These are phyloP conservation scores for Elymnias hypermnestra DNA, from an alignment of 1,140 invertebrate species.

Conservation along the genomic window DNA sequence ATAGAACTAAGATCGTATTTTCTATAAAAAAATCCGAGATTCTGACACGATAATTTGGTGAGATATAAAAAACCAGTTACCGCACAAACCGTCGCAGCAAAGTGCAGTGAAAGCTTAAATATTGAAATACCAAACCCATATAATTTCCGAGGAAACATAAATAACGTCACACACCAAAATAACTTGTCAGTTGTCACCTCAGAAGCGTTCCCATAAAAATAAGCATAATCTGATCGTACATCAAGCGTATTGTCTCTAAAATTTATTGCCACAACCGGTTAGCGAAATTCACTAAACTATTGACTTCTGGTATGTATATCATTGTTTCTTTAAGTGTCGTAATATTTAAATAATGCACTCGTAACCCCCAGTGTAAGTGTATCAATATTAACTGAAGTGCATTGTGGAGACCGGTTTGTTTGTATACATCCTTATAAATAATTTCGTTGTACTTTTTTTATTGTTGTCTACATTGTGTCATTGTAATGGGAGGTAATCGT, in stretches of 20 bases:
- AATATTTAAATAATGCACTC: slow-evolving; percentile 59
- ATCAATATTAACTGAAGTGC: slow-evolving; percentile 18
- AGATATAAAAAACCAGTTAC: too few species aligned
- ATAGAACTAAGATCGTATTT: too few species aligned
- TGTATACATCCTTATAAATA: slow-evolving; percentile 21
- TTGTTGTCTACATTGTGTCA: slow-evolving; percentile 19
- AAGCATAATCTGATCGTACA: slow-evolving; percentile 31
- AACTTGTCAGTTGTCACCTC: slow-evolving; percentile 29
- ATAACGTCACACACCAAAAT: slow-evolving; percentile 16
- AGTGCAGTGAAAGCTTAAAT: slow-evolving; percentile 5
- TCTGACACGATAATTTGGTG: too few species aligned
- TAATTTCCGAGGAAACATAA: slow-evolving; percentile 1
- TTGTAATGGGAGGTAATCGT: slow-evolving; percentile 25
- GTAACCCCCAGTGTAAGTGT: slow-evolving; percentile 26
- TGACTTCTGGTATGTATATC: slow-evolving; percentile 52
- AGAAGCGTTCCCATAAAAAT: slow-evolving; percentile 49
- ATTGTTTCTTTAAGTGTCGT: slow-evolving; percentile 52
- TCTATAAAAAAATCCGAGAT: too few species aligned
- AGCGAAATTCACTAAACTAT: slow-evolving; percentile 25
- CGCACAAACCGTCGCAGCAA: neutral
- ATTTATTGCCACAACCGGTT: slow-evolving; percentile 46
- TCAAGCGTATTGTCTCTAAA: slow-evolving; percentile 38
- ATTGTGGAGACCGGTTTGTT: slow-evolving; percentile 29
- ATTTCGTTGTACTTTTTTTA: slow-evolving; percentile 21
- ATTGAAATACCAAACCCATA: neutral